A percentile compares a stretch with the other conserved stretches of the same genome.
Evolutionary conservation across 2,797 vertebrate species (phyloP).

Genomic region (Cuculus canorus): DNA sequence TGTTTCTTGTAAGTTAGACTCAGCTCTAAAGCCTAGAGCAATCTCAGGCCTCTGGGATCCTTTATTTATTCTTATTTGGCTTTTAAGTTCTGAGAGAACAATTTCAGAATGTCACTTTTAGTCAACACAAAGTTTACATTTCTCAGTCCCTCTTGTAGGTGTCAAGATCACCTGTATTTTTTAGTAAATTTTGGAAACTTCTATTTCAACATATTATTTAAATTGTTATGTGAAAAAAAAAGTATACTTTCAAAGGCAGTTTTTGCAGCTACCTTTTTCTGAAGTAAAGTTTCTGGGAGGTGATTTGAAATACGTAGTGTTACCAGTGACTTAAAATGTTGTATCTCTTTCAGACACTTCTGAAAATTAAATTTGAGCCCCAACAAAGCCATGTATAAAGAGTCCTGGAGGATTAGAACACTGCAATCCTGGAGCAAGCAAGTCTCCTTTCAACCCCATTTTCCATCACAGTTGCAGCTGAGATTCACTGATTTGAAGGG

Average conservation of each 20-base stretch:
- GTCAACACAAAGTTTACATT: conserved; percentile 1
- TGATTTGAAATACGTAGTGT: neutral
- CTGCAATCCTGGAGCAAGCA: neutral
- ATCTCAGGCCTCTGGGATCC: conserved; percentile 37
- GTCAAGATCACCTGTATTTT: conserved; percentile 4
- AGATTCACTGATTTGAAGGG: neutral
- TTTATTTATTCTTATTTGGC: conserved; percentile 56
- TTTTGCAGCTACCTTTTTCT: neutral
- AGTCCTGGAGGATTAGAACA: neutral
- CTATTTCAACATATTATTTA: neutral
- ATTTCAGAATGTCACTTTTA: conserved; percentile 43
- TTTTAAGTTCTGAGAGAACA: conserved; percentile 46
- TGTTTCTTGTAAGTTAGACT: conserved; percentile 22
- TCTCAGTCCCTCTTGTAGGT: neutral
- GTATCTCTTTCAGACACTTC: neutral
- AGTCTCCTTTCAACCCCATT: neutral
- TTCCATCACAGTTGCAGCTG: neutral
- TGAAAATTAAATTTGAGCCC: neutral
- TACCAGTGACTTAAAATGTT: neutral
- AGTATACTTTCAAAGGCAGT: neutral
- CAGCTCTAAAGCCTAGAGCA: conserved; percentile 36
- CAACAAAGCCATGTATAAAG: neutral
- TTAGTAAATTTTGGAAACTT: conserved; percentile 23
- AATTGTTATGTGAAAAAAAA: neutral
- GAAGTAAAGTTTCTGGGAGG: neutral